Base-by-base conservation (phyloP, 2,888 invertebrate genomes). In the Trissolcus brochymenae region DNA sequence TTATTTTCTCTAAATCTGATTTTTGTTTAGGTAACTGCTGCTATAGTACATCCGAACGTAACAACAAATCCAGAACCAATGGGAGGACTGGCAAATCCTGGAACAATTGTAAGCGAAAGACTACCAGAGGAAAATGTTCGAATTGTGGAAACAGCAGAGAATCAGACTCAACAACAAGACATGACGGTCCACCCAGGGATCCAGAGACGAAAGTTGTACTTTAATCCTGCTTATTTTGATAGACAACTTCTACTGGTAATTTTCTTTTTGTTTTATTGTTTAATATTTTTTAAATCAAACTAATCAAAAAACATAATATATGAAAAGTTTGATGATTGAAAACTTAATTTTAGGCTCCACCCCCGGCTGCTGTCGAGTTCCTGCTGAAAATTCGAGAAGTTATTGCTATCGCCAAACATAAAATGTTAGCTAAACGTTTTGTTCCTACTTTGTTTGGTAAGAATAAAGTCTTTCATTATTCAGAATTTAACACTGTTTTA, bases 201-300 rank as follows among this genome's bases (percentile, higher is more conserved):
- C 25, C 93, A 94, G 0, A 91, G 96, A 64, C 92, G 94, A 80
- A 96, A 96, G 85, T 90, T 96, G 2, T 96, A 96, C 86, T 96
- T 96, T 85, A 96, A 96, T 88, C 96, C 96, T 0, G 96, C 96
- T 6, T 97, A 96, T 87, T 96, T 97, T 85, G 97, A 97, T 87
- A 95, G 95, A 25, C 95, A 96, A 81, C 88, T 96, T 55, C 91
- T 97, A 87, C 91, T 94, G 90, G 96, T 96, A 90, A 91, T 19
- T n/a, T n/a, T n/a, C n/a, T n/a, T n/a, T n/a, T n/a, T n/a, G n/a
- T n/a, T n/a, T n/a, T n/a, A n/a, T n/a, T 92, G 87, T 19, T 49
- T 49, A n/a, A 14, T 25, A 25, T 25, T 0, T 25, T 25, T 25
- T 25, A 4, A 25, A 25, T 25, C 2, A 25, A 25, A 21, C 1